phyloP scores from a whole-genome alignment of 1,140 invertebrate genomes.

The Macrobrachium rosenbergii region DNA sequence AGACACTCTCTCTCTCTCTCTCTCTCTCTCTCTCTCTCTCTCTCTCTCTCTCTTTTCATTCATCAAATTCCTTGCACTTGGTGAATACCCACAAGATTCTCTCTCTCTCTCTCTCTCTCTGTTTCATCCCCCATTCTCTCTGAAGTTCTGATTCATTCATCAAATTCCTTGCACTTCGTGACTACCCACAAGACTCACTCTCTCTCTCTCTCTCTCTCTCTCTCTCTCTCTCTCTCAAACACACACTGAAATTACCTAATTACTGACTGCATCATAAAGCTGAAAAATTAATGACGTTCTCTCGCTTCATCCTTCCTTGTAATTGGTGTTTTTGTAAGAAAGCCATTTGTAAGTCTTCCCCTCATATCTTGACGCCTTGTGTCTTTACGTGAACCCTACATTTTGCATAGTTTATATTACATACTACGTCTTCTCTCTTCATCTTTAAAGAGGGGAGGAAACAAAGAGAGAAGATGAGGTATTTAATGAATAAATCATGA shows the following conservation, averaged over 20 bases:
- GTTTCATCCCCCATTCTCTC: background rate
- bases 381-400: no score
- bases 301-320: background rate
- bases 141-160: background rate
- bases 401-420: no score
- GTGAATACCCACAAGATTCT: no score
- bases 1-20: background rate
- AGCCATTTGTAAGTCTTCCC: no score
- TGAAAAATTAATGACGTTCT: background rate
- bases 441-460: background rate
- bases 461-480: background rate
- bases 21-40: no score
- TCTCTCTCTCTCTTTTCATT: background rate
- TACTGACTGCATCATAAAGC: background rate
- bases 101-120: slow-evolving; percentile 28
- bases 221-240: no score
- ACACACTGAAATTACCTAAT: background rate
- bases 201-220: slow-evolving; percentile 31
- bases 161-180: no score
- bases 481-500: background rate
- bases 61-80: background rate
- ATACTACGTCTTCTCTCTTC: no score
- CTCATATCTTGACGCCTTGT: no score
- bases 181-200: no score
- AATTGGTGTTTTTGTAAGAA: no score